Percentiles rank a stretch among this genome's conserved stretches.
These are phyloP conservation scores for Zeus faber DNA, from an alignment of 2,113 vertebrate species.

Conservation along the genomic window DNA sequence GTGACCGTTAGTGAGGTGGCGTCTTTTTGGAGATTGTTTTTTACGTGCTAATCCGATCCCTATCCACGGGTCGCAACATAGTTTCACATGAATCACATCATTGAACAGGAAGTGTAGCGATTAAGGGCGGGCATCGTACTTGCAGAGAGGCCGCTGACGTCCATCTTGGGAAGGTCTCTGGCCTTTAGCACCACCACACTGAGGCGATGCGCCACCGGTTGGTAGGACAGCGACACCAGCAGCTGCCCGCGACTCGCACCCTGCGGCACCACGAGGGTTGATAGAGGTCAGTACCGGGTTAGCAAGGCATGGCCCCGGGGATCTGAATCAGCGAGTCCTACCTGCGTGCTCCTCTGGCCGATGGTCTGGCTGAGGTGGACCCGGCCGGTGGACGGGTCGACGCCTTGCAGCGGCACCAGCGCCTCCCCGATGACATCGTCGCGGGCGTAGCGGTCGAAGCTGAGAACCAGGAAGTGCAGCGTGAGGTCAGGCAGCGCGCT, in stretches of 20 bases:
- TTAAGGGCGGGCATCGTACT: too few species aligned
- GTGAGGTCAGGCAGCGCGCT: slow-evolving; percentile 91
- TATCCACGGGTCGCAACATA: too few species aligned
- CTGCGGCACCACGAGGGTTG: too few species aligned
- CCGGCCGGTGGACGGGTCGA: slow-evolving; percentile 91
- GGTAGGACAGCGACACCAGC: slow-evolving; percentile 92
- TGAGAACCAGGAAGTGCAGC: slow-evolving; percentile 93
- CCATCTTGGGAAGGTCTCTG: slow-evolving; percentile 93
- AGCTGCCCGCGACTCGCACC: slow-evolving; percentile 88
- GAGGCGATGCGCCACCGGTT: slow-evolving; percentile 93
- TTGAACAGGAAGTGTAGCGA: too few species aligned
- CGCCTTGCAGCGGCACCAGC: slow-evolving; percentile 87
- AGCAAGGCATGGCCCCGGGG: too few species aligned
- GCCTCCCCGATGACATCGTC: slow-evolving; percentile 95
- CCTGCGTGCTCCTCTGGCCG: slow-evolving; percentile 93
- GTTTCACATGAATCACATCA: too few species aligned
- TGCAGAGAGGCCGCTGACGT: slow-evolving; percentile 95
- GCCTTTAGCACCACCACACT: slow-evolving; percentile 97
- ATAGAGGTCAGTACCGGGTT: too few species aligned
- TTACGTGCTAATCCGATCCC: too few species aligned
- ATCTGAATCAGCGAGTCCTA: slow-evolving; percentile 33
- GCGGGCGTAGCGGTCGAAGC: slow-evolving; percentile 94
- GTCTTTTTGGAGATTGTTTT: too few species aligned
- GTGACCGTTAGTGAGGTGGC: too few species aligned
- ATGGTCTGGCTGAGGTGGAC: slow-evolving; percentile 91